Evolutionary conservation across 2,113 vertebrate genomes (phyloP), one percentile per base, ranked within the genome.

Genomic region (Bungarus multicinctus): DNA sequence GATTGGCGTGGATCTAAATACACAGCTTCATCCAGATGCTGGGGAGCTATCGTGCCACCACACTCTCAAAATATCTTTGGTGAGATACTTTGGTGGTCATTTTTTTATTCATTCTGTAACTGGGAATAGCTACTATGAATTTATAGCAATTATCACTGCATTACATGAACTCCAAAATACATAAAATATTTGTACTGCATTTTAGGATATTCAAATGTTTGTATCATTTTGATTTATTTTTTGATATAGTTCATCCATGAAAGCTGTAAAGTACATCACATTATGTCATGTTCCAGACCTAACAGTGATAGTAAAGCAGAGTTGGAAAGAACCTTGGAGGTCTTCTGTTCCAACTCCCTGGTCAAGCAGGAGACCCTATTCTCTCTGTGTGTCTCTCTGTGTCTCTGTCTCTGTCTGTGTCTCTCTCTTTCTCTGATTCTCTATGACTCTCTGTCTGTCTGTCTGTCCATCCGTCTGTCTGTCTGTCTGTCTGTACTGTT

Each of bases 181-280:
- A 89, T 74, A 50, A 93, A 96, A 93, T 55, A 93, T 27, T 1
- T 69, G 91, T 94, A 93, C 92, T 93, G 81, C 89, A 58, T 94
- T 96, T 95, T 91, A 95, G 89, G 93, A 91, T 47, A 47, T 60
- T 93, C 94, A 90, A 89, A 94, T 94, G 91, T 93, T 95, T 95
- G 94, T 94, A 81, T 39, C 16, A 20, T 81, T 74, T 81, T 81
- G n/a, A 6, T 81, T 96, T 97, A 94, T 95, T 87, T 55, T 47
- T 53, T 92, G 39, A 39, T 95, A 94, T 92, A 91, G 95, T 94
- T 92, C 47, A 30, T 43, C 25, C 39, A 94, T 96, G 94, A 95
- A 95, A 95, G 89, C 93, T 93, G 93, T 95, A 95, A 96, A 64
- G 90, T 94, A 96, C 93, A 95, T 94, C 58, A 58, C 91, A 93